phyloP scores from a whole-genome alignment of 2,797 vertebrate species.

The Spinibarbus caldwelli region DNA sequence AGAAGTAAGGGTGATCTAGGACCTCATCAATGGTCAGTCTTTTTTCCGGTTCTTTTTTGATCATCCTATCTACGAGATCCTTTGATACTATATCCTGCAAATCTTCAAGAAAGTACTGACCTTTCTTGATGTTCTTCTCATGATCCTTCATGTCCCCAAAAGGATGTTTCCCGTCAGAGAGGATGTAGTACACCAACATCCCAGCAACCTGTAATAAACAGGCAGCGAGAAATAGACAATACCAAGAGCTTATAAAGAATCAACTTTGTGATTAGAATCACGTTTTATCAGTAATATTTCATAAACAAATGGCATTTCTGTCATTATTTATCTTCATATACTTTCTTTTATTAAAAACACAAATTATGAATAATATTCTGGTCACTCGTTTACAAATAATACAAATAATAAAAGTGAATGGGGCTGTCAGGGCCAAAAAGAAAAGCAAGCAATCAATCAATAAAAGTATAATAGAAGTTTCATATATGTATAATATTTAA shows the following conservation, averaged over 20 bases:
- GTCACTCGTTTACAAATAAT: too few species aligned
- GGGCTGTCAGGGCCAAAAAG: too few species aligned
- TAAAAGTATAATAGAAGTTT: too few species aligned
- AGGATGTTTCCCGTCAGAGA: constrained; percentile 42
- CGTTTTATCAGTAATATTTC: too few species aligned
- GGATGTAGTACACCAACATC: constrained; percentile 52
- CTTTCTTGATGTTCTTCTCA: constrained; percentile 13
- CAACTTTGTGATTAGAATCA: too few species aligned
- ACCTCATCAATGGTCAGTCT: constrained; percentile 3
- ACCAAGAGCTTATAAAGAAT: too few species aligned
- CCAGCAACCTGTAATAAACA: constrained; percentile 41
- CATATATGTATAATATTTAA: too few species aligned
- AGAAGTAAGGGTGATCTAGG: constrained; percentile 46
- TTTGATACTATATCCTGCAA: constrained; percentile 22
- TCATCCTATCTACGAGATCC: constrained; percentile 48
- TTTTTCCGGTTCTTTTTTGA: background rate
- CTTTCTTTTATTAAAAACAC: background rate
- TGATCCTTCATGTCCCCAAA: background rate
- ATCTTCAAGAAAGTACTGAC: background rate
- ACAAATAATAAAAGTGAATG: too few species aligned
- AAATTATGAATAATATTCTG: background rate
- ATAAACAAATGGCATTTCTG: too few species aligned
- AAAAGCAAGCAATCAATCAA: too few species aligned
- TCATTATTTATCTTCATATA: too few species aligned
- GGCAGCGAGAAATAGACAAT: too few species aligned